These are phyloP conservation scores for Aegotheles bennettii DNA, from an alignment of 2,113 vertebrate genomes.

Conservation along the genomic window DNA sequence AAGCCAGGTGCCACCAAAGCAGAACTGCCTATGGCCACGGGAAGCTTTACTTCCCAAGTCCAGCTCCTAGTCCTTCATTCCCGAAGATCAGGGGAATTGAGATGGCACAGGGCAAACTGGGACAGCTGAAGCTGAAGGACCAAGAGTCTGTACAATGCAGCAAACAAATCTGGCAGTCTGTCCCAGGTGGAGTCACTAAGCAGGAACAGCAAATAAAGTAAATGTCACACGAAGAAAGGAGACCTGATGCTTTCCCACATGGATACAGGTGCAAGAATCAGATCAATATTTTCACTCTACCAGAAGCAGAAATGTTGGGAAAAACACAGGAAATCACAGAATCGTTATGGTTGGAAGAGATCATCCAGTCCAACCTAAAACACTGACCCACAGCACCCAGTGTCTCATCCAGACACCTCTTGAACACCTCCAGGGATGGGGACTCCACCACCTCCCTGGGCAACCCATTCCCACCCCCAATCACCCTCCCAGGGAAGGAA, in stretches of 20 bases:
- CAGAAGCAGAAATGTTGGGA: background rate
- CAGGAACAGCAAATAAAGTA: background rate
- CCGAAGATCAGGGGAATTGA: background rate
- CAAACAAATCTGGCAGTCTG: background rate
- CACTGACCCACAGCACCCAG: no score
- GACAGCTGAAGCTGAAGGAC: background rate
- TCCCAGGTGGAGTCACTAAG: background rate
- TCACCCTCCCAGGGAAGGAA: no score
- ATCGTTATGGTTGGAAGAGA: no score
- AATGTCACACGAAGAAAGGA: background rate
- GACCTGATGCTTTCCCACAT: background rate
- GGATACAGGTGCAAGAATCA: background rate
- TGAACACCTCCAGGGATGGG: no score
- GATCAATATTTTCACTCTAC: background rate
- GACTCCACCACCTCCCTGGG: no score
- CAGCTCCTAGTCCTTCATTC: no score
- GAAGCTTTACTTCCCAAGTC: background rate
- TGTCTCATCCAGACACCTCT: no score
- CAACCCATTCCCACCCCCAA: no score
- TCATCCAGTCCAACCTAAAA: no score
- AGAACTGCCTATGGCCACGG: background rate
- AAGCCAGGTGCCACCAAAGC: background rate
- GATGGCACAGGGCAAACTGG: background rate
- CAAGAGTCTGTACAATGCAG: background rate
- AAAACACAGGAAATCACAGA: background rate